Evolutionary conservation across 2,797 vertebrate species (phyloP).

Genomic region (Gymnoscopelus braueri): DNA sequence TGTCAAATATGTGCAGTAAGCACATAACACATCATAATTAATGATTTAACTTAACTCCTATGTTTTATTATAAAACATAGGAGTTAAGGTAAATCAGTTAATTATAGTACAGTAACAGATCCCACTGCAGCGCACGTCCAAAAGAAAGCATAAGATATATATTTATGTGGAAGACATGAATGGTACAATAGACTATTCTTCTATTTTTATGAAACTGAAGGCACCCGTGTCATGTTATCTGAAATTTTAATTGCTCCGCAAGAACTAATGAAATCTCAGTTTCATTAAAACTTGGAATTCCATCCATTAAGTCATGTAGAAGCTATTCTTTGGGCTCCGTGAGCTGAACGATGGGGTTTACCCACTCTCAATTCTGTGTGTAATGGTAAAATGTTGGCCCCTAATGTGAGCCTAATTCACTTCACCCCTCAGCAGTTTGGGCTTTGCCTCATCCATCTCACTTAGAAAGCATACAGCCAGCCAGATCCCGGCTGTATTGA

Average conservation of each 20-base stretch:
- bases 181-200: too few species aligned
- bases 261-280: slow-evolving; percentile 2
- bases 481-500: slow-evolving; percentile 67
- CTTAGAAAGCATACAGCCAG: slow-evolving; percentile 70
- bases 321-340: slow-evolving; percentile 2
- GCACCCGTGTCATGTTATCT: slow-evolving; percentile 36
- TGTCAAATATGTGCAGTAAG: slow-evolving; percentile 53
- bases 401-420: slow-evolving; percentile 75
- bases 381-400: slow-evolving; percentile 61
- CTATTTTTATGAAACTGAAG: slow-evolving; percentile 8
- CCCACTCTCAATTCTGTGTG: slow-evolving; percentile 69
- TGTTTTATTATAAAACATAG: slow-evolving; percentile 9
- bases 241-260: slow-evolving; percentile 39
- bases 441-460: slow-evolving; percentile 82
- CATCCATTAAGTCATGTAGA: slow-evolving; percentile 28
- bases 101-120: slow-evolving; percentile 13
- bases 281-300: slow-evolving; percentile 36
- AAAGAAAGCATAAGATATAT: too few species aligned
- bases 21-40: slow-evolving; percentile 43
- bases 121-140: not conserved
- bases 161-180: too few species aligned
- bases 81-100: slow-evolving; percentile 21
- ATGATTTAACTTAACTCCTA: slow-evolving; percentile 16
- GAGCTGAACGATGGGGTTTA: slow-evolving; percentile 25
- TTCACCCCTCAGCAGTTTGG: slow-evolving; percentile 77